Evolutionary conservation across 2,797 vertebrate species (phyloP).

Genomic region (Garrulus glandarius): DNA sequence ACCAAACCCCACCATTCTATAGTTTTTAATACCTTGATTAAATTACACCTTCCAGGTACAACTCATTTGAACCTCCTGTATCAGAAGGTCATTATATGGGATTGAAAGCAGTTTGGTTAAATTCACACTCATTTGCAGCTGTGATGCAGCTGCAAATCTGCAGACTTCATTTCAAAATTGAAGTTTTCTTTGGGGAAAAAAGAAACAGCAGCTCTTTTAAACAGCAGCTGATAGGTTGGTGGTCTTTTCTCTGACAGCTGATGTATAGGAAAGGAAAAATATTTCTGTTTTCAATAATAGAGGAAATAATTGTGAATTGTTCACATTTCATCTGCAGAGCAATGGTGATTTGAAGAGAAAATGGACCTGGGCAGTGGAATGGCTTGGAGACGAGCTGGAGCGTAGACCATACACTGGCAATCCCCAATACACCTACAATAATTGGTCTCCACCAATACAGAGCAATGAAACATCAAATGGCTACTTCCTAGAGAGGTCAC

Average conservation of each 20-base stretch:
- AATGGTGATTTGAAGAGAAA: constrained; percentile 98
- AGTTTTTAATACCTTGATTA: not conserved
- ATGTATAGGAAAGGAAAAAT: not conserved
- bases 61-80: not conserved
- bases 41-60: not conserved
- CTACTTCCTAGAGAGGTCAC: constrained; percentile 98
- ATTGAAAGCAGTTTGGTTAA: not conserved
- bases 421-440: constrained; percentile 98
- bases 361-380: constrained; percentile 99
- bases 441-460: constrained; percentile 98
- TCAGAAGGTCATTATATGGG: not conserved
- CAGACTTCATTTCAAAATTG: not conserved
- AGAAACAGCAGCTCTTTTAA: not conserved
- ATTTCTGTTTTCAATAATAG: not conserved
- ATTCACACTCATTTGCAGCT: not conserved
- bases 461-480: constrained; percentile 99
- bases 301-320: not conserved
- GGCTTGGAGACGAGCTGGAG: constrained; percentile 97
- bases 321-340: constrained; percentile 79
- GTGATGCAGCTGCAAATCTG: not conserved
- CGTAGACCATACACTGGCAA: constrained; percentile 96
- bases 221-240: not conserved
- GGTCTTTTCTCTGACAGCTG: not conserved
- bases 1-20: not conserved
- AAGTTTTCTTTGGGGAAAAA: not conserved